A percentile compares a stretch with the other conserved stretches of the same genome.
Conservation (phyloP, 2,797 vertebrate genomes). For the Iguana delicatissima region DNA sequence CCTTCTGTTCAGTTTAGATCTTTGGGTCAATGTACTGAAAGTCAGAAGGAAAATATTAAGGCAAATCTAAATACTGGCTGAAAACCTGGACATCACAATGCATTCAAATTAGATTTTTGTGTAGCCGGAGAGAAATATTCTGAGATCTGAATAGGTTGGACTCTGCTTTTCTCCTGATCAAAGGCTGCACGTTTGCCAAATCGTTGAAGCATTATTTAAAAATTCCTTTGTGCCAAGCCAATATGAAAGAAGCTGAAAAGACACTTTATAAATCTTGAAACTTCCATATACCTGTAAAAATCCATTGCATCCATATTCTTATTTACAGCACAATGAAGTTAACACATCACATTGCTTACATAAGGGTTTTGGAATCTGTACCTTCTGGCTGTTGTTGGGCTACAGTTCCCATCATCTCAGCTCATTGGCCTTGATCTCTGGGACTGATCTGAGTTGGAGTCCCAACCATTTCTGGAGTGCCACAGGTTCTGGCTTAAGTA, state of each 20-base stretch:
- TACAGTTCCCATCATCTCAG: not conserved
- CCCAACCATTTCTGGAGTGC: not conserved
- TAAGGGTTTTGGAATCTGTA: not conserved
- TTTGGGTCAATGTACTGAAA: conserved; percentile 60
- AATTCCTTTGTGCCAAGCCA: not conserved
- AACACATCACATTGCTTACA: not conserved
- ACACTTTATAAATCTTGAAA: not conserved
- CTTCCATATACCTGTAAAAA: not conserved
- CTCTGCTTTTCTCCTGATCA: conserved; percentile 2
- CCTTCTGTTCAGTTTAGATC: conserved; percentile 49
- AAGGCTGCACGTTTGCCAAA: conserved; percentile 19
- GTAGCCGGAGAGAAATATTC: conserved; percentile 21
- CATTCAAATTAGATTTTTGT: conserved; percentile 70
- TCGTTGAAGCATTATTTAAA: not conserved
- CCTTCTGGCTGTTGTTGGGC: not conserved
- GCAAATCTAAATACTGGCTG: conserved; percentile 73
- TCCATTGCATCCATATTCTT: not conserved
- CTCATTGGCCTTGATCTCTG: not conserved
- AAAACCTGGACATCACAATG: conserved; percentile 51
- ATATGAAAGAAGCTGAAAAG: not conserved
- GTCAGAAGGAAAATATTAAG: conserved; percentile 49
- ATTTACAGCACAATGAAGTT: not conserved
- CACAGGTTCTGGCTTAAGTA: not conserved
- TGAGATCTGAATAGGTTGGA: conserved; percentile 14
- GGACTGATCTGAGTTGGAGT: not conserved